Evolutionary conservation across 1,140 invertebrate species (phyloP).

Genomic region (Linepithema humile): DNA sequence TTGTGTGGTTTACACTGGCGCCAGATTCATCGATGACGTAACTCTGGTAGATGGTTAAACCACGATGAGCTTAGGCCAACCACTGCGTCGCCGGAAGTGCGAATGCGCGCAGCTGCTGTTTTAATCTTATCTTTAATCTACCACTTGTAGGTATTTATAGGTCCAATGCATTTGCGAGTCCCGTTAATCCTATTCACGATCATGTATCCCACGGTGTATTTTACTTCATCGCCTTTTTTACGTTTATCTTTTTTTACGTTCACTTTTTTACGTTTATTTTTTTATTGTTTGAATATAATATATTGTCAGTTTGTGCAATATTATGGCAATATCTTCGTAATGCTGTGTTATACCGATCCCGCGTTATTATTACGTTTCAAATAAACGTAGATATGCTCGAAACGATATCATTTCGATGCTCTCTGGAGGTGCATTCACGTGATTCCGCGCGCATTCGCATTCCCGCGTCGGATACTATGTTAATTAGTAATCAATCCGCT

Average conservation of each 20-base stretch:
- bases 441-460: slow-evolving; percentile 4
- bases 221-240: not conserved
- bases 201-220: not conserved
- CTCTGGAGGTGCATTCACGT: not conserved
- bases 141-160: slow-evolving; percentile 15
- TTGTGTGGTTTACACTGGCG: slow-evolving; percentile 48
- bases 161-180: not conserved
- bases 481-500: slow-evolving; percentile 69
- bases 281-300: not conserved
- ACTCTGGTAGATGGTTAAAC: slow-evolving; percentile 47
- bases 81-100: slow-evolving; percentile 20
- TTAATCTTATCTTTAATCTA: slow-evolving; percentile 48
- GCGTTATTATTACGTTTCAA: slow-evolving; percentile 9
- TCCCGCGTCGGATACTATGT: slow-evolving; percentile 40
- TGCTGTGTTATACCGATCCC: not conserved
- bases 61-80: slow-evolving; percentile 66
- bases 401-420: slow-evolving; percentile 22
- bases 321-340: not conserved
- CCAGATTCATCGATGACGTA: slow-evolving; percentile 21
- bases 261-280: not conserved
- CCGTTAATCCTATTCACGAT: not conserved
- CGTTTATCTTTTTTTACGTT: not conserved
- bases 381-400: not conserved
- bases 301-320: not conserved
- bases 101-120: slow-evolving; percentile 43